Conservation (phyloP, 2,888 invertebrate species). For the Bruchidius siliquastri region DNA sequence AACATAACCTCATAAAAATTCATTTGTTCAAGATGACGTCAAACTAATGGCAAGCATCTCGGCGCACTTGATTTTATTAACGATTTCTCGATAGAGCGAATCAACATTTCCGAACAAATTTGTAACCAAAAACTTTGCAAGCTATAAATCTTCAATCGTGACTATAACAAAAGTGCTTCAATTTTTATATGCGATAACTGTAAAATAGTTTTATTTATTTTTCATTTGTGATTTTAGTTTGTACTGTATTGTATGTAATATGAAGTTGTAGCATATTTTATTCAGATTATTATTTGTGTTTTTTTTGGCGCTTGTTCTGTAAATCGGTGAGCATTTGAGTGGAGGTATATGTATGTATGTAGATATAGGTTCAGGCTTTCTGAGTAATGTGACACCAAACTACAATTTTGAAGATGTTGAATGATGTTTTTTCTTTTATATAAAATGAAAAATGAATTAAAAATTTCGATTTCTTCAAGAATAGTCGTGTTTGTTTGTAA, state of each 20-base stretch:
- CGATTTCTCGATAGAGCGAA: background rate
- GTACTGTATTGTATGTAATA: background rate
- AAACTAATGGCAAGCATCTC: too few relatives aligned
- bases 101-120: background rate
- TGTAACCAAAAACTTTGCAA: background rate
- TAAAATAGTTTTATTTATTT: background rate
- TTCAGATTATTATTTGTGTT: background rate
- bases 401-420: background rate
- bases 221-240: background rate
- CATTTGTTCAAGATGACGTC: too few relatives aligned
- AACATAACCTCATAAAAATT: too few relatives aligned
- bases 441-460: too few relatives aligned
- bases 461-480: too few relatives aligned
- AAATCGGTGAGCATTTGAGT: background rate
- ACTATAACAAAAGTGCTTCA: constrained; percentile 32
- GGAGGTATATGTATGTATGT: background rate
- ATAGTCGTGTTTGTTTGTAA: too few relatives aligned
- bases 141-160: constrained; percentile 12
- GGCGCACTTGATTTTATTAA: too few relatives aligned
- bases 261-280: background rate
- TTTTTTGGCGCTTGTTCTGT: background rate
- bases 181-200: constrained; percentile 13
- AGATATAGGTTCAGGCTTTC: background rate
- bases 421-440: too few relatives aligned
- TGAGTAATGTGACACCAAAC: background rate